Base-by-base conservation (phyloP, 1,140 invertebrate genomes). In the Drosophila rufa region DNA sequence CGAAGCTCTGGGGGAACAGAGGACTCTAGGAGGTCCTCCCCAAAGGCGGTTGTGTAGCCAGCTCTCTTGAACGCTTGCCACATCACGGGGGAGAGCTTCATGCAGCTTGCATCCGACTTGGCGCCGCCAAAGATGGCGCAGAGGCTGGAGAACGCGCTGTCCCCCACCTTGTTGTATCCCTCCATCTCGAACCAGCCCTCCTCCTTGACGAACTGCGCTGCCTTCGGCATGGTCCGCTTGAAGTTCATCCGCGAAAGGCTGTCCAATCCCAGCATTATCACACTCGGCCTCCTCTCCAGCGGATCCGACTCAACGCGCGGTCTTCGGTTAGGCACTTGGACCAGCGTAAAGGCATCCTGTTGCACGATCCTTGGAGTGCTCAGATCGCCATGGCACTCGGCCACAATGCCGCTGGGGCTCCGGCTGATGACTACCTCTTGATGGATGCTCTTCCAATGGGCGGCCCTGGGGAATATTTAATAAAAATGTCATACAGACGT, bases 41-140 rank as follows among this genome's bases (percentile, higher is more conserved):
- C 96, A 60, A 96, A 96, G 0, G 95, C 95, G 0, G 97, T 98
- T 0, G 95, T 93, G 82, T 96, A 98, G 1, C 96, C 96, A 7
- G 94, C 93, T 11, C 95, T 91, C 61, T 94, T 66, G 40, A 48
- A 84, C 3, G 71, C 59, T 0, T 19, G 60, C 81, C 81, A 84
- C 0, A 84, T 66, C 50, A 36, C 47, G 0, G 75, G 53, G 3
- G 70, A 43, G 11, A n/a, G 27, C 22, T 58, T 45, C 9, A 14
- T 45, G 66, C 38, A 59, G 46, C 9, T 15, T 9, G 47, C 0
- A 0, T 22, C 11, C 9, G 19, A 5, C 15, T 9, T 68, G 0
- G 17, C 19, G 0, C 81, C 81, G 4, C 30, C n/a, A 3, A 84
- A 48, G 1, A 83, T 8, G 2, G 67, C 22, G 6, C 82, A 33